These are phyloP conservation scores for Neelides sp. DNA, from an alignment of 1,140 invertebrate species.

Conservation along the genomic window DNA sequence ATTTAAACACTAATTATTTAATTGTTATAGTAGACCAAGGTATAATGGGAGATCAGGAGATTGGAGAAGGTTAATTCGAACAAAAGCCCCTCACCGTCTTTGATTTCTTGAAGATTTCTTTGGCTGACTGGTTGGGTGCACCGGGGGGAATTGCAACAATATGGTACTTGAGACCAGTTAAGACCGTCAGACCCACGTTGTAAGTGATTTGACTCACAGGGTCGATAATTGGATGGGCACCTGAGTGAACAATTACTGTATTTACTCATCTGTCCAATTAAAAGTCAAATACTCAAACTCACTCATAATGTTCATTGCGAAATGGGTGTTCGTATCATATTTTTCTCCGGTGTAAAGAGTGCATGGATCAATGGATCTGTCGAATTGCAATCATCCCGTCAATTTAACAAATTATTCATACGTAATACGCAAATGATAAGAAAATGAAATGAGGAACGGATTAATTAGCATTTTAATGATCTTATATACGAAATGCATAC, in stretches of 20 bases:
- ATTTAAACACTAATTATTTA: too few relatives aligned
- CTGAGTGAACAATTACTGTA: too few relatives aligned
- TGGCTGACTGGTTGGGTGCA: conserved; percentile 7
- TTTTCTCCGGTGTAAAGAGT: conserved; percentile 29
- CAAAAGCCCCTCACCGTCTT: background rate
- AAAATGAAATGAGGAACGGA: too few relatives aligned
- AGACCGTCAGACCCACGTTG: conserved; percentile 34
- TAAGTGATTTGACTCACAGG: conserved; percentile 33
- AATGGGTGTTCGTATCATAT: conserved; percentile 32
- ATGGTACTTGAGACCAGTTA: conserved; percentile 31
- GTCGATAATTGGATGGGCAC: conserved; percentile 37
- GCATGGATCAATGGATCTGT: conserved; percentile 13
- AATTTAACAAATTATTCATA: too few relatives aligned
- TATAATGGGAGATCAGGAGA: background rate
- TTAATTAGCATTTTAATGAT: too few relatives aligned
- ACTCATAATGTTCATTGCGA: too few relatives aligned
- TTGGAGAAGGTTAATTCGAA: background rate
- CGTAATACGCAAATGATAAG: too few relatives aligned
- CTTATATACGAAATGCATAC: too few relatives aligned
- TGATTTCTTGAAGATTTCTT: conserved; percentile 23
- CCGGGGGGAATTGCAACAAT: conserved; percentile 32
- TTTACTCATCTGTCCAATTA: too few relatives aligned
- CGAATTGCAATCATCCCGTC: too few relatives aligned
- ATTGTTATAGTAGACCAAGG: background rate
- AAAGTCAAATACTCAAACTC: too few relatives aligned